phyloP scores from a whole-genome alignment of 2,113 vertebrate species.

The Seriola quinqueradiata region DNA sequence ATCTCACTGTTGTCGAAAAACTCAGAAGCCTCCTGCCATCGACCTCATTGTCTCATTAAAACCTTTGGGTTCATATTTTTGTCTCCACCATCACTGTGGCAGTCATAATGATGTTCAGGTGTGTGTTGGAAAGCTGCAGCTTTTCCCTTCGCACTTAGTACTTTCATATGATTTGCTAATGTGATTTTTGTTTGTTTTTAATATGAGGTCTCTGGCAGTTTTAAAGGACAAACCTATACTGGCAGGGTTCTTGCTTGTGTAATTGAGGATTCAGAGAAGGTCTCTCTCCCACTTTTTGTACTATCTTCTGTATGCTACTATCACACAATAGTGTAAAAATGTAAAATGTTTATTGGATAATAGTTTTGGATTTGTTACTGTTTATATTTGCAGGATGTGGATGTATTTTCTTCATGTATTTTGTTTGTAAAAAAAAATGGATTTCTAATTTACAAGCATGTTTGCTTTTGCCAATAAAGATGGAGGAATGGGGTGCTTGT shows the following conservation, averaged over 20 bases:
- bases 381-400: conserved; percentile 99
- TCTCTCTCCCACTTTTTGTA: conserved; percentile 81
- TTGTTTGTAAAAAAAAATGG: conserved; percentile 92
- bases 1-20: conserved; percentile 39
- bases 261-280: conserved; percentile 57
- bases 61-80: background rate
- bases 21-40: conserved; percentile 31
- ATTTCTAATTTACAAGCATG: conserved; percentile 98
- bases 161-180: conserved; percentile 17
- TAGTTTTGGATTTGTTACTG: conserved; percentile 98
- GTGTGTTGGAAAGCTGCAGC: background rate
- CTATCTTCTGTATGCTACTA: conserved; percentile 90
- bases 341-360: conserved; percentile 91
- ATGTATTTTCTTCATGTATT: conserved; percentile 99
- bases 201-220: conserved; percentile 39
- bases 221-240: conserved; percentile 24
- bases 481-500: conserved; percentile 89
- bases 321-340: conserved; percentile 89
- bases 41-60: conserved; percentile 23
- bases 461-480: conserved; percentile 99
- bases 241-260: conserved; percentile 38
- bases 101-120: background rate
- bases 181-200: background rate
- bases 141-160: conserved; percentile 9
- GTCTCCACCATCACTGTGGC: background rate